Base-by-base conservation (phyloP, 2,113 vertebrate species). In the Vanacampus margaritifer region DNA sequence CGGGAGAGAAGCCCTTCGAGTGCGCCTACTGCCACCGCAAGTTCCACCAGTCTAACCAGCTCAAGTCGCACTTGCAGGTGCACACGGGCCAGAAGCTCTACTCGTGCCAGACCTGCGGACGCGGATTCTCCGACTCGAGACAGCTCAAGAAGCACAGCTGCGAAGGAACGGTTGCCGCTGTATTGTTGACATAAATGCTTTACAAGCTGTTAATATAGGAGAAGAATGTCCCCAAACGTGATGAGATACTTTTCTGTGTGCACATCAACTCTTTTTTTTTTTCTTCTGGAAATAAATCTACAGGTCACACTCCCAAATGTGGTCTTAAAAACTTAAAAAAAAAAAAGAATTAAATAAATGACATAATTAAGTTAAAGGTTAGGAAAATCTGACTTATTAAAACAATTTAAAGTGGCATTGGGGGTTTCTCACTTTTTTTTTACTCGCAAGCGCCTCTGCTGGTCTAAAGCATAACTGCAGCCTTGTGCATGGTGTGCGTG, bases 91-190 rank as follows among this genome's bases (percentile, higher is more conserved):
- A 86, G 77, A 88, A 88, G 75, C 86, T 89, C 4, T 90, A 90
- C 86, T 73, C 80, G 1, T 91, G 90, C 12, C 68, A 81, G 73
- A 80, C 76, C 64, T 91, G 90, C 12, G 78, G 82, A 2, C 83
- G 74, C 0, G 89, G 88, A 12, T 91, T 90, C 75, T 90, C 88
- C 0, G 89, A 91, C 17, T 86, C 87, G 0, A 58, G 90, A 76
- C 88, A 91, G 77, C 79, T 88, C 39, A 91, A 90, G 80, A 89
- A 89, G 69, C 88, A 89, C 83, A 84, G 83, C 77, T 89, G 88
- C 11, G 80, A 86, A 5, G n/a, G 24, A 46, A 14, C 45, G 1
- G 19, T 36, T 9, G 26, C 37, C 64, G 12, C 46, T 0, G 21
- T 21, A 32, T 48, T 48, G 46, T 32, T 57, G 16, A 51, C 24